Evolutionary conservation across 2,113 vertebrate genomes (phyloP).

Genomic region (Passer montanus): DNA sequence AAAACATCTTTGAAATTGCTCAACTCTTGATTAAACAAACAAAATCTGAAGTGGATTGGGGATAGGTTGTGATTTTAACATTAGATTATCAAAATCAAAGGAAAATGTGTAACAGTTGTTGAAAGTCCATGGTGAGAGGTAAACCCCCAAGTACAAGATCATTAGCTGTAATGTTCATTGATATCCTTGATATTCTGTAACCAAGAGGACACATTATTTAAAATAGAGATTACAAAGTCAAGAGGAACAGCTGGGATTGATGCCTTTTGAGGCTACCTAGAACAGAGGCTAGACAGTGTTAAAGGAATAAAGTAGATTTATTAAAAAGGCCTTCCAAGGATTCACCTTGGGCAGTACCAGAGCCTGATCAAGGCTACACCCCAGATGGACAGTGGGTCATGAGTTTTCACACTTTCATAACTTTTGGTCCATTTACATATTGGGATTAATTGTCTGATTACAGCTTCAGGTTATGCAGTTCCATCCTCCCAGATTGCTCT

Average conservation of each 20-base stretch:
- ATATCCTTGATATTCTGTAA: not conserved
- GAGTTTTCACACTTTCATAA: not conserved
- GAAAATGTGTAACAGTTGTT: not conserved
- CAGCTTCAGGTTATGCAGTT: not conserved
- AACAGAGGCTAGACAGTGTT: not conserved
- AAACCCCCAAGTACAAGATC: not conserved
- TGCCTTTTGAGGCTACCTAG: not conserved
- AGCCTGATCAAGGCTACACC: not conserved
- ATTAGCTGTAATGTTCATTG: not conserved
- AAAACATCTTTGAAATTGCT: conserved; percentile 17
- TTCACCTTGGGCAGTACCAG: not conserved
- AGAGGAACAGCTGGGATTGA: not conserved
- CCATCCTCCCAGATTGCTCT: not conserved
- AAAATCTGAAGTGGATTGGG: not conserved
- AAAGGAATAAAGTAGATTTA: not conserved
- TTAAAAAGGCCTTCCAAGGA: not conserved
- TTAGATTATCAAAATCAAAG: conserved; percentile 6
- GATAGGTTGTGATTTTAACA: not conserved
- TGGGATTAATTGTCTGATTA: not conserved
- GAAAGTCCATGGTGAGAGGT: not conserved
- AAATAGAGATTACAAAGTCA: not conserved
- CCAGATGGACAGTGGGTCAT: too few relatives aligned
- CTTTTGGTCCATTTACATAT: not conserved
- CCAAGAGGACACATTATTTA: not conserved
- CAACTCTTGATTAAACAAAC: not conserved